phyloP scores from a whole-genome alignment of 2,888 invertebrate species.

The Drosophila diplacantha region DNA sequence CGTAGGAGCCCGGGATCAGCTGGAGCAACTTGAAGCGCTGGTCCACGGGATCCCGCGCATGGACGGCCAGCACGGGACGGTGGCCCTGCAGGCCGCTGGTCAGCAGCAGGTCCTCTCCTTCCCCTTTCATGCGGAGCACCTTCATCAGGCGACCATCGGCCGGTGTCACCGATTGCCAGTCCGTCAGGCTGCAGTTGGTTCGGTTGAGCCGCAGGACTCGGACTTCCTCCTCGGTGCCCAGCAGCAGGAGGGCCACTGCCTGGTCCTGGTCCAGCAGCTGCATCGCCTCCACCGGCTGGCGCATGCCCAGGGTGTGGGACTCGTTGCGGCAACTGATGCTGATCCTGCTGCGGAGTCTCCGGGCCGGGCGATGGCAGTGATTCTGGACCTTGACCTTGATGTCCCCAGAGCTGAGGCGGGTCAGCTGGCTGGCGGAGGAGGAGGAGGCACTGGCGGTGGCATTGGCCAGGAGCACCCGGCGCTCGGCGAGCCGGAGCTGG shows the following conservation, averaged over 20 bases:
- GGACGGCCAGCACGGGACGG: slow-evolving; percentile 63
- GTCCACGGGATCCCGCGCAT: slow-evolving; percentile 39
- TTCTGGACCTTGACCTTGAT: slow-evolving; percentile 64
- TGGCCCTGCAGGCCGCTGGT: slow-evolving; percentile 53
- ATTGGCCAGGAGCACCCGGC: slow-evolving; percentile 57
- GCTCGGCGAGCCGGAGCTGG: slow-evolving; percentile 36
- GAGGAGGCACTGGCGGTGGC: slow-evolving; percentile 31
- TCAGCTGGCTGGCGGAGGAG: slow-evolving; percentile 33
- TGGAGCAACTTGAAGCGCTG: slow-evolving; percentile 66
- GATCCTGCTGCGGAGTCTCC: slow-evolving; percentile 61
- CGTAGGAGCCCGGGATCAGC: slow-evolving; percentile 71
- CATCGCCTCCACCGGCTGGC: slow-evolving; percentile 56
- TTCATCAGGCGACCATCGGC: slow-evolving; percentile 64
- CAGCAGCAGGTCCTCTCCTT: slow-evolving; percentile 43
- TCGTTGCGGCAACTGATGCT: slow-evolving; percentile 54
- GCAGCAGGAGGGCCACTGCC: slow-evolving; percentile 48
- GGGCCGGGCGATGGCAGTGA: slow-evolving; percentile 50
- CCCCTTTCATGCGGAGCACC: slow-evolving; percentile 42
- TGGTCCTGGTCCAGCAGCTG: slow-evolving; percentile 16
- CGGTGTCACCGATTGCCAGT: slow-evolving; percentile 69
- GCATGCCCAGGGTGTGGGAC: slow-evolving; percentile 59
- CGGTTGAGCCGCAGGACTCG: slow-evolving; percentile 59
- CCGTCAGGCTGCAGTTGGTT: slow-evolving; percentile 51
- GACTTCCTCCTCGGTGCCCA: slow-evolving; percentile 68
- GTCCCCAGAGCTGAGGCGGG: slow-evolving; percentile 15